Evolutionary conservation across 2,113 vertebrate species (phyloP), one percentile per base, ranked within the genome.

Genomic region (Machaerirhynchus nigripectus): DNA sequence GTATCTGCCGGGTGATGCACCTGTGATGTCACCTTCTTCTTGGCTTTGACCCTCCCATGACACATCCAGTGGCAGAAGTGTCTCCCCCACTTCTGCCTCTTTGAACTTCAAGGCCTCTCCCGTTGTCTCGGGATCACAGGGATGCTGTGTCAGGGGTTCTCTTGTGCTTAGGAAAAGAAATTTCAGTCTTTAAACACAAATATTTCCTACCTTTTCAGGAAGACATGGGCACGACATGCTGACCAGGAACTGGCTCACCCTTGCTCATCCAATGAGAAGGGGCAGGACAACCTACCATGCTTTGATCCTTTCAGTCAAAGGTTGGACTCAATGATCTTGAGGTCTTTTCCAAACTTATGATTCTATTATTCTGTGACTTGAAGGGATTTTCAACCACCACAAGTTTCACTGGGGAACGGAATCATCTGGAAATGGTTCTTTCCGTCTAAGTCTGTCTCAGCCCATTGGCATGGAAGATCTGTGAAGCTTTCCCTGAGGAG

Each of bases 41-140:
- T 33, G 21, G 37, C 50, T 93, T 87, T 77, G 50, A 77, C 24
- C 19, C 59, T 12, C 10, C 31, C 16, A 1, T 57, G 67, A 44
- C 37, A 59, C 5, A 1, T 47, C 28, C 1, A 1, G 57, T 5
- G 16, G 56, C 39, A 46, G 30, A 92, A 69, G 4, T 39, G 26
- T 57, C n/a, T 65, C 16, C 55, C 10, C 23, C 0, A 2, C 18
- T 91, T 60, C 37, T 49, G 6, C 35, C 16, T 75, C 56, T 74
- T 69, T 50, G 61, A 60, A 52, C 37, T 75, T n/a, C 4, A 8
- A 87, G 11, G 75, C 63, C 46, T 83, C 22, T 57, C n/a, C 39
- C 0, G 0, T 15, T 22, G 40, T 35, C 46, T 83, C 1, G 0
- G 11, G 42, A 22, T 64, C 8, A 2, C 74, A 35, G 74, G 42